phyloP scores from a whole-genome alignment of 2,113 vertebrate species.

The Xenopus tropicalis region DNA sequence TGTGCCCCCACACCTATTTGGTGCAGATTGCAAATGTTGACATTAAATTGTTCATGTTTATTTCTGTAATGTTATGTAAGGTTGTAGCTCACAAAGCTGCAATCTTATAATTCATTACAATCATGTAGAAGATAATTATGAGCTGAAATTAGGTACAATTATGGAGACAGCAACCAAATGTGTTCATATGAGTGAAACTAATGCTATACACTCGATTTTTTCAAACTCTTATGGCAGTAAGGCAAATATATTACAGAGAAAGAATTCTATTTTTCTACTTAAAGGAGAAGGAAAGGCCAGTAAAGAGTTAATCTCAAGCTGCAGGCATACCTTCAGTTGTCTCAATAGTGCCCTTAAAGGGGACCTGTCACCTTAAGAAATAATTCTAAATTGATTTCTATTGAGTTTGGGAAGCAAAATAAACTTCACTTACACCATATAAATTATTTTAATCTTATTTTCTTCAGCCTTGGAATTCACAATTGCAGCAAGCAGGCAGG shows the following conservation, averaged over 20 bases:
- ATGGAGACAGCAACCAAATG: neutral
- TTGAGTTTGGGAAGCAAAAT: too few species aligned
- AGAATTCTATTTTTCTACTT: too few species aligned
- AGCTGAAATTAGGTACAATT: conserved; percentile 21
- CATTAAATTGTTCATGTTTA: neutral
- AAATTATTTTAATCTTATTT: too few species aligned
- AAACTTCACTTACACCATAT: too few species aligned
- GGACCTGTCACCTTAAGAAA: too few species aligned
- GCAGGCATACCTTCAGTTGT: too few species aligned
- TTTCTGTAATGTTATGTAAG: neutral
- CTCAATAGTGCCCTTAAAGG: too few species aligned
- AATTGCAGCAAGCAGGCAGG: too few species aligned
- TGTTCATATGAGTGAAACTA: conserved; percentile 4
- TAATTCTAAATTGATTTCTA: too few species aligned
- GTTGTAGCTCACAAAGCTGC: neutral
- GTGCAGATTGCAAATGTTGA: neutral
- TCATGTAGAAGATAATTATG: conserved; percentile 8
- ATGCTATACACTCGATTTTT: neutral
- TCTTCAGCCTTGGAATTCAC: too few species aligned
- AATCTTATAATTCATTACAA: conserved; percentile 15
- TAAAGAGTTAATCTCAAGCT: too few species aligned
- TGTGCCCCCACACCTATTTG: neutral
- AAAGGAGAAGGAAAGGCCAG: too few species aligned
- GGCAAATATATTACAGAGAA: neutral
- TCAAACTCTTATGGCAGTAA: neutral